Base-by-base conservation (phyloP, 2,113 vertebrate species). In the Phoxinus phoxinus region DNA sequence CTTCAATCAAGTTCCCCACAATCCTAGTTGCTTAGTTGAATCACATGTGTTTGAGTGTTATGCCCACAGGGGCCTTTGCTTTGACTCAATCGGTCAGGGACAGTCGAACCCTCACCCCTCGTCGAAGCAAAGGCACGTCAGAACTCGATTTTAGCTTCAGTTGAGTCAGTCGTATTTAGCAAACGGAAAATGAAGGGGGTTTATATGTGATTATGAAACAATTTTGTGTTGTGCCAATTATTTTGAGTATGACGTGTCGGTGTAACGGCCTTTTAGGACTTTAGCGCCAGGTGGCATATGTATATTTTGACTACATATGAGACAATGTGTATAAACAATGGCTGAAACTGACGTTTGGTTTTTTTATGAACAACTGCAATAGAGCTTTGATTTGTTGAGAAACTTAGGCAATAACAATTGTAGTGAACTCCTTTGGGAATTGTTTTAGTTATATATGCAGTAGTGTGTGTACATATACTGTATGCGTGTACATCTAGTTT, bases 241-340 rank as follows among this genome's bases (percentile, higher is more conserved):
- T 76, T 81, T 87, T 35, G 37, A 81, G 32, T 79, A 27, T 79
- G 19, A 32, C 56, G 78, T 82, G 86, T 75, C 6, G 44, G 79
- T 85, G 65, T 80, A 74, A 73, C 44, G n/a, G 65, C 35, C 65
- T 59, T 77, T 59, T 69, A 61, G 56, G 23, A 80, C 75, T 85
- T 56, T 84, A 81, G 78, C 73, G 73, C 46, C 65, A 84, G 63
- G 41, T 84, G 76, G 72, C 35, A 76, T 23, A 71, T 69, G 76
- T 86, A 88, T 89, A 82, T 88, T 91, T 91, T 90, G 88, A 89
- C 87, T 90, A 92, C 86, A 86, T 89, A 88, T 88, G 84, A 78
- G 87, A 85, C 27, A 82, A 81, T 89, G 90, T 87, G 85, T 84
- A 89, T 88, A 86, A 90, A 35, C 78, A 86, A 69, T 85, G 74